These are phyloP conservation scores for Turritopsis dohrnii DNA, from an alignment of 30 jellyfish, hydroid and myxozoan genomes.

Conservation along the genomic window DNA sequence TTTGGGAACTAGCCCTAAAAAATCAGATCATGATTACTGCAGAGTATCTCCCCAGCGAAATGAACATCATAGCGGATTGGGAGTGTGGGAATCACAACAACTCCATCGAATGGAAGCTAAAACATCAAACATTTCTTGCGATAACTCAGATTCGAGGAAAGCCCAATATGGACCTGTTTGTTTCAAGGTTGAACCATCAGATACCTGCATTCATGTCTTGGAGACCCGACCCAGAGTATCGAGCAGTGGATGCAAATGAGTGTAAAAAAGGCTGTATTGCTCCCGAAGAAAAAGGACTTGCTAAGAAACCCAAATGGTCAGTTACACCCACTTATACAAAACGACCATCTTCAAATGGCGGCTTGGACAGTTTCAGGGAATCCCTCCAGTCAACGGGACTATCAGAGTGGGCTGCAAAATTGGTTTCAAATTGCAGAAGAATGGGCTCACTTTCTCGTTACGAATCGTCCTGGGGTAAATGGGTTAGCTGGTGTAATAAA, in stretches of 20 bases:
- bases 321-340: background rate
- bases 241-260: constrained; percentile 11
- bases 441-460: constrained; percentile 13
- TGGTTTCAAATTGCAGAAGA: constrained; percentile 16
- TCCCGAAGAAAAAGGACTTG: background rate
- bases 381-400: background rate
- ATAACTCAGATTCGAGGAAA: background rate
- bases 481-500: constrained; percentile 33
- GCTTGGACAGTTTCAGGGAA: constrained; percentile 24
- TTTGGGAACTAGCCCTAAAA: too few species aligned
- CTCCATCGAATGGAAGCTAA: constrained; percentile 18
- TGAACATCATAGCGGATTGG: too few species aligned
- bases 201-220: background rate
- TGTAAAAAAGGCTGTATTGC: background rate
- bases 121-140: background rate
- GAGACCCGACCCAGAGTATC: background rate
- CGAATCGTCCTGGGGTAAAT: constrained; percentile 40
- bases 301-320: background rate
- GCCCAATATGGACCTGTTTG: constrained; percentile 32
- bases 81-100: constrained; percentile 13
- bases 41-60: too few species aligned
- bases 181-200: constrained; percentile 26
- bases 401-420: constrained; percentile 26
- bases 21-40: too few species aligned
- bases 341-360: background rate